phyloP scores from a whole-genome alignment of 2,113 vertebrate species.

The Tachysurus fulvidraco region DNA sequence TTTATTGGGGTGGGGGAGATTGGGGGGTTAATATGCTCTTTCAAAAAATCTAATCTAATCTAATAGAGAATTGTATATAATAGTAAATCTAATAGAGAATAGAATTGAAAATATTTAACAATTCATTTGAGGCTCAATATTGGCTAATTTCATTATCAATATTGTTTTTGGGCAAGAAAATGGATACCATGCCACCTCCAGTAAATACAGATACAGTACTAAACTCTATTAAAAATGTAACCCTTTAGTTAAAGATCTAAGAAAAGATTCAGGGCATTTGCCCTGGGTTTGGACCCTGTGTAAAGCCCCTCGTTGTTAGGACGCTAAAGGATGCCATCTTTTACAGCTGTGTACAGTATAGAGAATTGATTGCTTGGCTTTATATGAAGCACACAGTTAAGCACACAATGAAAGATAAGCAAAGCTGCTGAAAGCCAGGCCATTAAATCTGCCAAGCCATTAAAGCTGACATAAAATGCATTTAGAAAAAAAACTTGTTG shows the following conservation, averaged over 20 bases:
- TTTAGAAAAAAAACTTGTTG: not conserved
- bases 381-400: conserved; percentile 8
- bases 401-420: conserved; percentile 7
- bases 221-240: no score
- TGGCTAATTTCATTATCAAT: not conserved
- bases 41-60: no score
- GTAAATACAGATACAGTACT: not conserved
- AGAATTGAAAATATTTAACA: not conserved
- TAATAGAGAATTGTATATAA: no score
- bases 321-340: conserved; percentile 1
- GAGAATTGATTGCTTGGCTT: not conserved
- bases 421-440: conserved; percentile 24
- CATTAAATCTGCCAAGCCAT: conserved; percentile 30
- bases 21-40: no score
- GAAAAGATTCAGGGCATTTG: not conserved
- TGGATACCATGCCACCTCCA: not conserved
- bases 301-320: not conserved
- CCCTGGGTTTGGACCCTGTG: not conserved
- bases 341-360: conserved; percentile 21
- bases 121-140: not conserved
- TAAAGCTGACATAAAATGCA: conserved; percentile 19
- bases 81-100: no score
- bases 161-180: not conserved
- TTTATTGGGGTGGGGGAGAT: no score
- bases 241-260: not conserved